Evolutionary conservation across 2,888 invertebrate genomes (phyloP).

Genomic region (Leptothorax acervorum): DNA sequence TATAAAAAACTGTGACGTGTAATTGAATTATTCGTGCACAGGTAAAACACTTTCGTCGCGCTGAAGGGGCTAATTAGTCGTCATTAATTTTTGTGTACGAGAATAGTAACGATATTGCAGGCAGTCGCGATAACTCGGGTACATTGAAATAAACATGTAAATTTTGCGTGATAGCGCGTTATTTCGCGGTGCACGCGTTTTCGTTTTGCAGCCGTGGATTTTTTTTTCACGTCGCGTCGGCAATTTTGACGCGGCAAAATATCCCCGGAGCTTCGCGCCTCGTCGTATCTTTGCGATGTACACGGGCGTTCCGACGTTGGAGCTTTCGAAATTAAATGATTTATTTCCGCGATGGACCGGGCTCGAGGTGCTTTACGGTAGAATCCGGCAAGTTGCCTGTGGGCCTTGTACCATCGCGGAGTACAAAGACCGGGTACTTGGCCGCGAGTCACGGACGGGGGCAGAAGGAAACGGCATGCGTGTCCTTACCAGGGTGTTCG

Average conservation of each 20-base stretch:
- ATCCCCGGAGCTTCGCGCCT: not conserved
- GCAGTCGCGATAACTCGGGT: not conserved
- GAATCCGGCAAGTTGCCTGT: slow-evolving; percentile 50
- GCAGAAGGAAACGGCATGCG: slow-evolving; percentile 40
- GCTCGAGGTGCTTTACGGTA: not conserved
- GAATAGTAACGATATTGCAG: not conserved
- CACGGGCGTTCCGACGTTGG: not conserved
- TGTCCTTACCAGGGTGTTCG: slow-evolving; percentile 57
- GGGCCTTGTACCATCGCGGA: slow-evolving; percentile 41
- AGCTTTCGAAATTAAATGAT: slow-evolving; percentile 25
- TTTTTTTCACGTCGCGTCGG: not conserved
- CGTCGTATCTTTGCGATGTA: not conserved
- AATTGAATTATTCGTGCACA: not conserved
- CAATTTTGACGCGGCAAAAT: not conserved
- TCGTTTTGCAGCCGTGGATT: slow-evolving; percentile 5
- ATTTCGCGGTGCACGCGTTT: not conserved
- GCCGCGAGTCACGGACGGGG: slow-evolving; percentile 18
- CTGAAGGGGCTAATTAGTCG: not conserved
- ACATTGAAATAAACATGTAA: not conserved
- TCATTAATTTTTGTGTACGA: not conserved
- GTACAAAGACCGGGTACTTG: slow-evolving; percentile 48
- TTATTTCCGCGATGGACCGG: slow-evolving; percentile 6
- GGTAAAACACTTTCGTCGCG: not conserved
- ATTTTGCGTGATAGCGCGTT: not conserved
- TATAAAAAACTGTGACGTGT: not conserved